Evolutionary conservation across 1,140 invertebrate species (phyloP).

Genomic region (Cherax destructor): DNA sequence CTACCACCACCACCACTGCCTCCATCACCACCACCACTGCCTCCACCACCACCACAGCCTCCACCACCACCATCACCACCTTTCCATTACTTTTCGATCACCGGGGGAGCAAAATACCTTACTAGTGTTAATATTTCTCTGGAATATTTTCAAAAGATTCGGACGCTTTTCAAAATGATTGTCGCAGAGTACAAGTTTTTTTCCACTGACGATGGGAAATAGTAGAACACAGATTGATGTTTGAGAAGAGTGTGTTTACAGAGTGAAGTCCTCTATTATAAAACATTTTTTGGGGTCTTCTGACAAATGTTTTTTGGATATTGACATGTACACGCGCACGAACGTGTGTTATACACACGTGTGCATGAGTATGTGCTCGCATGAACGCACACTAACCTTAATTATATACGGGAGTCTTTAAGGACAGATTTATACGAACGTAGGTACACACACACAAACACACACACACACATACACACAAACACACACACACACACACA

Average conservation of each 20-base stretch:
- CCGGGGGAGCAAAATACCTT: background rate
- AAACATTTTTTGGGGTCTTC: too few species aligned
- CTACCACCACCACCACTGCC: too few species aligned
- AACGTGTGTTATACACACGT: background rate
- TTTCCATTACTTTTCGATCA: slow-evolving; percentile 9
- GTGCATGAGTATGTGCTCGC: background rate
- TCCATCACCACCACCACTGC: background rate
- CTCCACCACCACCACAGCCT: background rate
- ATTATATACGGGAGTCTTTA: too few species aligned
- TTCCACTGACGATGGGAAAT: background rate
- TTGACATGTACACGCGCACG: too few species aligned
- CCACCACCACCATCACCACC: background rate
- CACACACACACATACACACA: too few species aligned
- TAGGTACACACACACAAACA: too few species aligned
- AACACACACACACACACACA: too few species aligned
- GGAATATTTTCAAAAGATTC: background rate
- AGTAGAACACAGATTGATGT: too few species aligned
- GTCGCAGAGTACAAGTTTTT: background rate
- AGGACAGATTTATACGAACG: background rate
- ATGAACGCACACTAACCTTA: background rate
- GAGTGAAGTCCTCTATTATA: too few species aligned
- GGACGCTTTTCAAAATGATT: background rate
- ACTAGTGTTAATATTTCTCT: background rate
- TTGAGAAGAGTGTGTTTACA: too few species aligned
- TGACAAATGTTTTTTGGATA: too few species aligned